Percentiles rank a stretch among this genome's conserved stretches.
Conservation (phyloP, 2,888 invertebrate species). For the Crematogaster levior region DNA sequence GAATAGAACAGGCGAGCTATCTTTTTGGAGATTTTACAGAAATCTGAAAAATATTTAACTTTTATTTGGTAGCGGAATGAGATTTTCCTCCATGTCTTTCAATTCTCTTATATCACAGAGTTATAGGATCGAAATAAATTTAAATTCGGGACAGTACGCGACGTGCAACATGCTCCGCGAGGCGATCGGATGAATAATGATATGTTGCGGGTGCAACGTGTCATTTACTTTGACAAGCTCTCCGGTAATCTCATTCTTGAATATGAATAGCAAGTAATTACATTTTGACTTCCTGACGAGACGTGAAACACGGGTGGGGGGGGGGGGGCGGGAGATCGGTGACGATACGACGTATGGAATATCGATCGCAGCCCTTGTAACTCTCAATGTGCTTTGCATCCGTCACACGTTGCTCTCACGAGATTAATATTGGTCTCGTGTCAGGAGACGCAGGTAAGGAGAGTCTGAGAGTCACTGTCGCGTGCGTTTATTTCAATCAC, state of each 20-base stretch:
- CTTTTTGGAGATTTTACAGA: background rate
- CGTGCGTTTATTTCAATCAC: background rate
- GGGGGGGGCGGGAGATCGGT: conserved; percentile 9
- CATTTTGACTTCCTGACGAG: conserved; percentile 29
- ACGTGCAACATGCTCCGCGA: background rate
- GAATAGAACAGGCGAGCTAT: background rate
- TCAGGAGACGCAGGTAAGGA: conserved; percentile 10
- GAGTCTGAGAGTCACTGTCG: background rate
- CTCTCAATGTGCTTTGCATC: conserved; percentile 23
- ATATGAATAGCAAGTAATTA: conserved; percentile 55
- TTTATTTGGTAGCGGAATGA: background rate
- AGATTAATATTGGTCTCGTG: conserved; percentile 41
- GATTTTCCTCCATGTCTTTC: background rate
- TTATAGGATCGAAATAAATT: conserved; percentile 23
- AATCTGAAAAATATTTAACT: background rate
- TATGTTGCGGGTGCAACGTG: conserved; percentile 13
- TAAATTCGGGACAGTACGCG: background rate
- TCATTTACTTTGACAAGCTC: conserved; percentile 11
- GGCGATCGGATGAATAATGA: conserved; percentile 24
- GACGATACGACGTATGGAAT: conserved; percentile 10
- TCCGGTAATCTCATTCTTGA: conserved; percentile 43
- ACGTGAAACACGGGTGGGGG: background rate
- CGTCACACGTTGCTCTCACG: conserved; percentile 8
- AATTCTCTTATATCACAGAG: background rate
- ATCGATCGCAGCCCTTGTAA: conserved; percentile 47